Evolutionary conservation across 1,140 invertebrate genomes (phyloP).

Genomic region (Listronotus oregonensis): DNA sequence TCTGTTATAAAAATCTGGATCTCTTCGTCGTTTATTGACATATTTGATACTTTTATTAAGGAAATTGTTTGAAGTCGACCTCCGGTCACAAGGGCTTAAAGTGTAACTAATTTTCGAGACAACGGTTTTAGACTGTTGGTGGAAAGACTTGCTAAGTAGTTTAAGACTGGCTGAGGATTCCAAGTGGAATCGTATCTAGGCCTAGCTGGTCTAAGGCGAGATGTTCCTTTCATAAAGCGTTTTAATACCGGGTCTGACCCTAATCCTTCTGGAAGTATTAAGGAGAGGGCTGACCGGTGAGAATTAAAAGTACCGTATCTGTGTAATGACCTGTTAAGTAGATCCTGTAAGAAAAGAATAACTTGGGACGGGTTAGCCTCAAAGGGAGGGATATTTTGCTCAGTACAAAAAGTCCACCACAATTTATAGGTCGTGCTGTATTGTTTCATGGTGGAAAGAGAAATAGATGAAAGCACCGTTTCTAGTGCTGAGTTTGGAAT

Average conservation of each 20-base stretch:
- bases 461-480: background rate
- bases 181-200: slow-evolving; percentile 44
- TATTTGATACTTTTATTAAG: slow-evolving; percentile 11
- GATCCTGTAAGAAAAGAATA: background rate
- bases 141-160: slow-evolving; percentile 11
- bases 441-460: slow-evolving; percentile 9
- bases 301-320: slow-evolving; percentile 10
- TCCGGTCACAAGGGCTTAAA: slow-evolving; percentile 33
- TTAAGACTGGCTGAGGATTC: slow-evolving; percentile 34
- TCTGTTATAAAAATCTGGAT: slow-evolving; percentile 48
- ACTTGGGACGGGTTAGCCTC: background rate
- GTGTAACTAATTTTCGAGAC: slow-evolving; percentile 27
- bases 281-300: slow-evolving; percentile 14
- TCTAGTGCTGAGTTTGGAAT: too few relatives aligned
- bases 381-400: too few relatives aligned
- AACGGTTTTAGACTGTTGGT: slow-evolving; percentile 1
- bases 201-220: slow-evolving; percentile 30
- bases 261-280: slow-evolving; percentile 17
- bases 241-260: slow-evolving; percentile 17
- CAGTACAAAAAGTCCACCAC: slow-evolving; percentile 23
- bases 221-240: slow-evolving; percentile 45
- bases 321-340: background rate
- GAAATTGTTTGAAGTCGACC: slow-evolving; percentile 25
- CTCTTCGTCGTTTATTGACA: slow-evolving; percentile 51
- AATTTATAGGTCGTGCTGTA: slow-evolving; percentile 3